These are phyloP conservation scores for Cheilosia scutellata DNA, from an alignment of 2,888 invertebrate genomes.

Conservation along the genomic window DNA sequence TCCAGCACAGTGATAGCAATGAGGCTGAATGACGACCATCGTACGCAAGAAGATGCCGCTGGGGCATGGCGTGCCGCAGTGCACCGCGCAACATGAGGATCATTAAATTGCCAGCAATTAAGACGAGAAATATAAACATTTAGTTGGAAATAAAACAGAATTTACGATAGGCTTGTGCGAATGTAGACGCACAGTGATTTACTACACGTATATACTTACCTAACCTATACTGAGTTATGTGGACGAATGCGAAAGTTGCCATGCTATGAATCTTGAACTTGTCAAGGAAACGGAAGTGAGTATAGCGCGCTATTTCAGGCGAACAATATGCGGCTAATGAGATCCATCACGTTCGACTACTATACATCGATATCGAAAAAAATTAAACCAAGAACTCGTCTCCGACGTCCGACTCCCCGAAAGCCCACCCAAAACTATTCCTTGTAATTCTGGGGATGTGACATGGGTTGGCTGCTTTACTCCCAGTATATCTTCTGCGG, in stretches of 20 bases:
- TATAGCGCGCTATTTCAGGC: slow-evolving; percentile 9
- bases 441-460: slow-evolving; percentile 25
- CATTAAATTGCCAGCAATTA: slow-evolving; percentile 76
- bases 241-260: slow-evolving; percentile 38
- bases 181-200: slow-evolving; percentile 72
- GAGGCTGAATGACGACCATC: slow-evolving; percentile 68
- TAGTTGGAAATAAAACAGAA: slow-evolving; percentile 75
- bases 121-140: slow-evolving; percentile 75
- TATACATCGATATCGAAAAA: slow-evolving; percentile 34
- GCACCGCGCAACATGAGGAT: slow-evolving; percentile 67
- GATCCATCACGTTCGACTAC: slow-evolving; percentile 59
- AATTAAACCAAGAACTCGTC: slow-evolving; percentile 21
- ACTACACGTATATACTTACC: slow-evolving; percentile 28
- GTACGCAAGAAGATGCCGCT: slow-evolving; percentile 58
- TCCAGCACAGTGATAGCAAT: slow-evolving; percentile 76
- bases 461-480: slow-evolving; percentile 17
- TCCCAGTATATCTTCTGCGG: slow-evolving; percentile 25
- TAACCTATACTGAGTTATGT: background rate
- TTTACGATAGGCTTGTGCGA: slow-evolving; percentile 71
- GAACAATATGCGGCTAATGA: slow-evolving; percentile 69
- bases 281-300: slow-evolving; percentile 64
- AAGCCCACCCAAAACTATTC: slow-evolving; percentile 22
- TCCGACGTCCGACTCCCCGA: background rate
- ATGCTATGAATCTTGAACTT: slow-evolving; percentile 64
- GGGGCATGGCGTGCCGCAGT: slow-evolving; percentile 55